Evolutionary conservation across 1,140 invertebrate species (phyloP).

Genomic region (Rhopalosiphum maidis): DNA sequence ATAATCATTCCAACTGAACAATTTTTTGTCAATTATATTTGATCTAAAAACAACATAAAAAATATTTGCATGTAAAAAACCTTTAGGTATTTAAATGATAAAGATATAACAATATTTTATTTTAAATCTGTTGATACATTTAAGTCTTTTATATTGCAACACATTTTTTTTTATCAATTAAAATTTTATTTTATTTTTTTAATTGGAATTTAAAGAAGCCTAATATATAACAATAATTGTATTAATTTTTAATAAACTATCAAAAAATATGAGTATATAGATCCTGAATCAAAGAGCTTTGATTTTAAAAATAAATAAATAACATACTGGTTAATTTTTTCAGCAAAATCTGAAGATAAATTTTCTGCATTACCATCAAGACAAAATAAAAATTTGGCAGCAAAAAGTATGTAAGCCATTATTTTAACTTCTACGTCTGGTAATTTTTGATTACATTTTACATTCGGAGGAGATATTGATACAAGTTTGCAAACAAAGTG

Average conservation of each 20-base stretch:
- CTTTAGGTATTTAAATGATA: not conserved
- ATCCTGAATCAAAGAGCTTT: not conserved
- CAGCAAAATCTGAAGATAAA: conserved; percentile 38
- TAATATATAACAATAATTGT: not conserved
- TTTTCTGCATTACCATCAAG: conserved; percentile 44
- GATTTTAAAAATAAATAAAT: not conserved
- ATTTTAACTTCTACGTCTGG: conserved; percentile 45
- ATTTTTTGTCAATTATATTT: not conserved
- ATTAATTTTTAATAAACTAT: too few species aligned
- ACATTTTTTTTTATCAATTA: not conserved
- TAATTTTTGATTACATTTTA: not conserved
- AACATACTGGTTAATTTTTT: conserved; percentile 43
- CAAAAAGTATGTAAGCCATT: conserved; percentile 54
- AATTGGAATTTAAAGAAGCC: not conserved
- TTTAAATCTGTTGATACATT: not conserved
- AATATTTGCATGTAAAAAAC: not conserved
- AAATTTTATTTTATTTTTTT: not conserved
- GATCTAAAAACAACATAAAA: conserved; percentile 29
- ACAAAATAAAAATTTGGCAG: conserved; percentile 55
- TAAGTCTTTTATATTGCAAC: too few species aligned
- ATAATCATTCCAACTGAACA: conserved; percentile 48
- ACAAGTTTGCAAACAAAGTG: conserved; percentile 42
- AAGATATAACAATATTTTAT: not conserved
- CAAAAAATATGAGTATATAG: too few species aligned
- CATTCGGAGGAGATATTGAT: conserved; percentile 7